Evolutionary conservation across 2,113 vertebrate genomes (phyloP).

Genomic region (Odontesthes bonariensis): DNA sequence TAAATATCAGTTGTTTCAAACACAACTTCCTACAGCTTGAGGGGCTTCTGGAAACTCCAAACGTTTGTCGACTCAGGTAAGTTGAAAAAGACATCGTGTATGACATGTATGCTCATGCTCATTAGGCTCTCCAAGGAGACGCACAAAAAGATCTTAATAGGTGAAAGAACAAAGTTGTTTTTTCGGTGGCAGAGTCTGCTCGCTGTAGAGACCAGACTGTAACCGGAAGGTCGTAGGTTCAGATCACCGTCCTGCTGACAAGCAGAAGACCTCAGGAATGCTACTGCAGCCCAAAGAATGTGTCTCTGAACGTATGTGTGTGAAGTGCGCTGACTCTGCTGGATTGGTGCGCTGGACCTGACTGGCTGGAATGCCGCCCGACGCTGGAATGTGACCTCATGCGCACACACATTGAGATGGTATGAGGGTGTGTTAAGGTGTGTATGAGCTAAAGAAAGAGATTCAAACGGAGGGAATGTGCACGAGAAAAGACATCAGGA

Average conservation of each 20-base stretch:
- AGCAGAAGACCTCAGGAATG: conserved; percentile 36
- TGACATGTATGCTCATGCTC: background rate
- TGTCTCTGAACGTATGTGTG: conserved; percentile 15
- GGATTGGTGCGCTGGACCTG: conserved; percentile 12
- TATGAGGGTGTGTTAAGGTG: conserved; percentile 51
- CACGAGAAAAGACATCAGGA: background rate
- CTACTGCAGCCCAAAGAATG: conserved; percentile 29
- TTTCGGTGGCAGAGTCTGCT: no score
- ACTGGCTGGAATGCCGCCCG: conserved; percentile 51
- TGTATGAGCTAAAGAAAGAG: conserved; percentile 18
- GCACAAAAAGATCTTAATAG: no score
- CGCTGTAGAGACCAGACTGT: background rate
- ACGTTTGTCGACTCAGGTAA: background rate
- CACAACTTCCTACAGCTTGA: no score
- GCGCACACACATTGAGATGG: accelerated
- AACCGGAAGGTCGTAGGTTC: conserved; percentile 27
- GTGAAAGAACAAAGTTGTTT: no score
- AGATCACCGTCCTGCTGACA: conserved; percentile 31
- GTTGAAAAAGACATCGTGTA: background rate
- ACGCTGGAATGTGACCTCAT: conserved; percentile 61
- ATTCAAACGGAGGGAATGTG: background rate
- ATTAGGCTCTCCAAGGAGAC: no score
- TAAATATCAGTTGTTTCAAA: no score
- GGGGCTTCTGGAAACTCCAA: no score
- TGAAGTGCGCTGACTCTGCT: conserved; percentile 28